Base-by-base conservation (phyloP, 2,797 vertebrate genomes). In the Danio tinwini region DNA sequence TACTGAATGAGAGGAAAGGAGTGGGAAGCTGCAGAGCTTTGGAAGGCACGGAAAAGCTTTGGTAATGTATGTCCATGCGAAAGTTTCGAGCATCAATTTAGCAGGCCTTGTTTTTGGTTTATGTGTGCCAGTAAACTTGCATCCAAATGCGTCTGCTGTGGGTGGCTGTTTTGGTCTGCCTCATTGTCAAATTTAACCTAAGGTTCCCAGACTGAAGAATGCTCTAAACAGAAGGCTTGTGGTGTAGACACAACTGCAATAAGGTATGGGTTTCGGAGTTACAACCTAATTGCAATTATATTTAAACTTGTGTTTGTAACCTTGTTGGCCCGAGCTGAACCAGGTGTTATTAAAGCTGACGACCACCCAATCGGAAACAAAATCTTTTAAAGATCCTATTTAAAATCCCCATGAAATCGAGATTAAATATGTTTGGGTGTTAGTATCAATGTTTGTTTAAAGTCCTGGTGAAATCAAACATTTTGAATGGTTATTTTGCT, bases 81-180 rank as follows among this genome's bases (percentile, higher is more conserved):
- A 86, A 83, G 84, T 83, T 85, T 74, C 82, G 65, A 74, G 69
- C 85, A 84, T 88, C 86, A 87, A 82, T 88, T 90, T 86, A 85
- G 90, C 79, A 62, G 86, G 76, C 74, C 86, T 86, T 89, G 86
- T 90, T 90, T 86, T 88, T 86, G 87, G 90, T 91, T 90, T 89
- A 90, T 87, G 76, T 84, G 82, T 81, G 21, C 82, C 85, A 81
- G 82, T 85, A 86, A 89, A 88, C 87, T 88, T 83, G 83, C 80
- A 85, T 77, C 61, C 69, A 69, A 80, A 64, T 59, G 53, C 17
- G 49, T 90, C 81, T 84, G 81, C 83, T 86, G 78, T 81, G 86
- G 88, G 89, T 87, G 87, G 89, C 85, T 85, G 85, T 76, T 74
- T 49, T 63, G 59, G 49, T 78, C 40, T 67, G 79, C 29, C 29